Base-by-base conservation (phyloP, 2,113 vertebrate species). In the Balaenoptera acutorostrata region DNA sequence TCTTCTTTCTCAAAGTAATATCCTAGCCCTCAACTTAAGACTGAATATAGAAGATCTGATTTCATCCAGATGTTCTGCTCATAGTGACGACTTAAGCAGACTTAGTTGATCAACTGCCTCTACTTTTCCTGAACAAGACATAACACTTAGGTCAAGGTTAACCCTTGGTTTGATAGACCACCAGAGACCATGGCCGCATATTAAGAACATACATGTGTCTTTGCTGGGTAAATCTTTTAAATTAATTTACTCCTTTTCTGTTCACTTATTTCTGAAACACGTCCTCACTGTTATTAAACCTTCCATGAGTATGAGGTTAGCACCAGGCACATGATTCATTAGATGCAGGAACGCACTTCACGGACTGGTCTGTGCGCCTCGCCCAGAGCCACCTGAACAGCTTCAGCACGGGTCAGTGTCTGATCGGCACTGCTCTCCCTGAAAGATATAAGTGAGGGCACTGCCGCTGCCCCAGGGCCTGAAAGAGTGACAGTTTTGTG, bases 221-320 rank as follows among this genome's bases (percentile, higher is more conserved):
- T 95, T 96, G 29, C 31, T 83, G 96, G 81, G 14, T 8, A 4
- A 74, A 71, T 33, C 83, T 27, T 61, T 93, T 69, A 88, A 88
- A 97, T 92, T 93, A 72, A 85, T 93, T 94, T 69, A 82, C 55
- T 96, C 88, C 36, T 85, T 97, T 96, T 55, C 41, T 92, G 97
- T 82, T 95, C 72, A 1, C 31, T 90, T 84, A 63, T 61, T 87
- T 98, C 75, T 81, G 61, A 94, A 97, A 95, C 94, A 84, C 78
- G 83, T 84, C 82, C 39, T 90, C 94, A 95, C 3, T 23, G 6
- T 77, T 86, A 33, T 52, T 68, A 2, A 5, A 44, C 88, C 6
- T 94, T 94, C 29, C 8, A 6, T 3, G 44, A 46, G 13, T 71
- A 25, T 31, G 41, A 49, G n/a, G 20, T 13, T 11, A 52, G 57